These are phyloP conservation scores for Mactromeris polynyma DNA, from an alignment of 2,888 invertebrate species.

Conservation along the genomic window DNA sequence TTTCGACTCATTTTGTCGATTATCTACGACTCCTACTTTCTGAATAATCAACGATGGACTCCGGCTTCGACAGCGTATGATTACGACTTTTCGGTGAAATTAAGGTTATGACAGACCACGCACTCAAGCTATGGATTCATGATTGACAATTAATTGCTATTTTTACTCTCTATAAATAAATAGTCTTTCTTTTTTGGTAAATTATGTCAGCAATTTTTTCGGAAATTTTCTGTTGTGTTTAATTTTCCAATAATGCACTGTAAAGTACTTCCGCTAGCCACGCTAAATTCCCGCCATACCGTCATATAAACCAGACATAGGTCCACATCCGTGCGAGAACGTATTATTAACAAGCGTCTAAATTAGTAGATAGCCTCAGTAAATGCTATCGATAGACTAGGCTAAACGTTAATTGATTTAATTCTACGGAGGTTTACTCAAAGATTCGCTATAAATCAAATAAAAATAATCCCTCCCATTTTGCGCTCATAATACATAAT, in stretches of 20 bases:
- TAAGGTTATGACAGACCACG: not conserved
- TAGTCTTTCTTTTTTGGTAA: slow-evolving; percentile 20
- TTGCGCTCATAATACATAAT: too few species aligned
- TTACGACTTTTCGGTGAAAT: not conserved
- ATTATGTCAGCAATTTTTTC: slow-evolving; percentile 42
- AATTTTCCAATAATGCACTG: slow-evolving; percentile 50
- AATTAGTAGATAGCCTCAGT: too few species aligned
- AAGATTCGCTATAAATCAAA: too few species aligned
- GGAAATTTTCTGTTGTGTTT: slow-evolving; percentile 59
- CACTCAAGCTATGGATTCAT: not conserved
- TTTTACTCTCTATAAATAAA: not conserved
- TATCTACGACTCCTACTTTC: not conserved
- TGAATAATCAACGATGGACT: not conserved
- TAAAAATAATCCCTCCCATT: too few species aligned
- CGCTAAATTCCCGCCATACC: not conserved
- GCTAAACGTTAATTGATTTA: too few species aligned
- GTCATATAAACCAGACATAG: not conserved
- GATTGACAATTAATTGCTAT: not conserved
- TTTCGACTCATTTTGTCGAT: slow-evolving; percentile 77
- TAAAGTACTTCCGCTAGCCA: not conserved
- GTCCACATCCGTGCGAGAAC: too few species aligned
- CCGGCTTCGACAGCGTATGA: not conserved
- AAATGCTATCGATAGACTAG: too few species aligned
- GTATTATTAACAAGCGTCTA: too few species aligned
- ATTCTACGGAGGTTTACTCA: too few species aligned